Evolutionary conservation across 2,888 invertebrate species (phyloP), one percentile per base, ranked within the genome.

Genomic region (Oxystoma pomonae): DNA sequence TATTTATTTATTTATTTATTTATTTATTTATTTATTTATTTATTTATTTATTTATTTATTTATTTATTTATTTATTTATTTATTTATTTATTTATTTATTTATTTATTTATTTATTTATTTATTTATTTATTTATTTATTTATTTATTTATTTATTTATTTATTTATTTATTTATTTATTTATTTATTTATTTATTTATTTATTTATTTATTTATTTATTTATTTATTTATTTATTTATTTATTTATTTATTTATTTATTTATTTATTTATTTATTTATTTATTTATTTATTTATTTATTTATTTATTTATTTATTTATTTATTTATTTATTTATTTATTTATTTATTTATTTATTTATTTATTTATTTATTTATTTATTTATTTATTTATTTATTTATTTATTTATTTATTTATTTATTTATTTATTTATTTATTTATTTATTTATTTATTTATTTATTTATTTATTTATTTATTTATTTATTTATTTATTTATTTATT

Each of bases 1-100:
- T 56, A 56, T 19, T 56, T 56, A 56, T 19, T 56, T 56, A 56
- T 19, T 56, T 56, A 56, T 19, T 56, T 56, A 56, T 19, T 56
- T 56, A 56, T 19, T 56, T 56, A 56, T 19, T 56, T 56, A 56
- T 19, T 56, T 56, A 56, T 19, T 56, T 56, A 56, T 19, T 56
- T 56, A 56, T 19, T 56, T 56, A 56, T 19, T 56, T 56, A 56
- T 19, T 56, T 56, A 56, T 19, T 56, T 56, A 56, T 19, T 56
- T 56, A 56, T 19, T 56, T 56, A 56, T 19, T 56, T 56, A 56
- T 19, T 56, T 56, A 56, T 19, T 56, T 56, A 56, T 19, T 56
- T 56, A 56, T 19, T 56, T 56, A 56, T 19, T 56, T 56, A 56
- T 19, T 56, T 56, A 56, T 19, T 56, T 56, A 56, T 19, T 56